Percentiles rank a stretch among this genome's conserved stretches.
Conservation (phyloP, 2,113 vertebrate genomes). For the Trochalopteron elliotii region DNA sequence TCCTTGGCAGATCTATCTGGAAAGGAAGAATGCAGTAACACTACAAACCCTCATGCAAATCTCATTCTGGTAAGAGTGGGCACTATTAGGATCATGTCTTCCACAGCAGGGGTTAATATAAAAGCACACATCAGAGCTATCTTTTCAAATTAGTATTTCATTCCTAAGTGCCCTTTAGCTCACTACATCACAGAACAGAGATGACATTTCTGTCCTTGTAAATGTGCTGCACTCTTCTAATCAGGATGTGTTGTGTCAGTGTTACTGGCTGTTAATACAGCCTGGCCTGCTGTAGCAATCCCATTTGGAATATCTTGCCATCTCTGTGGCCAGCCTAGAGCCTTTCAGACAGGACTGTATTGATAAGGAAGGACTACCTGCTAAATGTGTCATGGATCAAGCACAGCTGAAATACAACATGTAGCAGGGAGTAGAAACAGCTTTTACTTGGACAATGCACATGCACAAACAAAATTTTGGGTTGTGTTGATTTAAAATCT, state of each 20-base stretch:
- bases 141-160: conserved; percentile 11
- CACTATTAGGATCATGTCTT: background rate
- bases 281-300: background rate
- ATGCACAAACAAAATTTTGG: background rate
- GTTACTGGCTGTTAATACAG: background rate
- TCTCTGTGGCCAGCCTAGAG: background rate
- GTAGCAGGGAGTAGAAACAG: background rate
- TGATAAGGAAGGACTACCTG: background rate
- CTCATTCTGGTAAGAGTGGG: background rate
- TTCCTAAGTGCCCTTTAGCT: background rate
- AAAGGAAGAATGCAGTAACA: background rate
- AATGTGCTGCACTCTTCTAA: background rate
- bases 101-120: background rate
- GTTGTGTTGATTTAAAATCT: background rate
- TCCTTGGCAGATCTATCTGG: background rate
- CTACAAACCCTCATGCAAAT: background rate
- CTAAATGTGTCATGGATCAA: background rate
- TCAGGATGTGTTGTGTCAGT: background rate
- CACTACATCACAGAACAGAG: background rate
- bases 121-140: background rate
- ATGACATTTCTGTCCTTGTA: conserved; percentile 11
- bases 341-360: background rate
- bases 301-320: background rate
- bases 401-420: background rate
- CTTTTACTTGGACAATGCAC: background rate